A percentile compares a stretch with the other conserved stretches of the same genome.
phyloP scores from a whole-genome alignment of 1,140 invertebrate genomes.

The Drosophila guanche region DNA sequence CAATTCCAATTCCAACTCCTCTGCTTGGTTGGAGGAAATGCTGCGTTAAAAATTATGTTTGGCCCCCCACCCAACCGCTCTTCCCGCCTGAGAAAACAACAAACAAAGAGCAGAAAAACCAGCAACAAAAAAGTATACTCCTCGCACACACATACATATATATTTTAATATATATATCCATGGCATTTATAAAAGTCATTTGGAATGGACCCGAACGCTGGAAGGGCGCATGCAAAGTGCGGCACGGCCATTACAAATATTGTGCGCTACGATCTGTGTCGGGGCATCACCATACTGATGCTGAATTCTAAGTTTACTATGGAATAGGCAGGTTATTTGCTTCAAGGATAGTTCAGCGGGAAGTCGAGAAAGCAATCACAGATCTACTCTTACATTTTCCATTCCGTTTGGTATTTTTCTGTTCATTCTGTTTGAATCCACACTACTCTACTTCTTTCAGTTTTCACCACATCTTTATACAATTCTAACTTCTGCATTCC shows the following conservation, averaged over 20 bases:
- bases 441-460: too few species aligned
- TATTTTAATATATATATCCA: conserved; percentile 56
- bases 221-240: conserved; percentile 59
- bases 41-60: conserved; percentile 79
- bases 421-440: too few species aligned
- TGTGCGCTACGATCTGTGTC: conserved; percentile 37
- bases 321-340: too few species aligned
- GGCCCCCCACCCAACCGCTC: background rate
- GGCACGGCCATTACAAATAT: conserved; percentile 54
- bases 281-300: background rate
- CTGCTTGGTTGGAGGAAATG: conserved; percentile 49
- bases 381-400: too few species aligned
- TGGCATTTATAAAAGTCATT: conserved; percentile 81
- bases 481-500: too few species aligned
- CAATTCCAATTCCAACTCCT: background rate
- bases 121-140: too few species aligned
- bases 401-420: too few species aligned
- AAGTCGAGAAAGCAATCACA: too few species aligned
- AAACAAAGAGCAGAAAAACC: conserved; percentile 31
- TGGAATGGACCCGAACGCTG: conserved; percentile 34
- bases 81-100: conserved; percentile 22
- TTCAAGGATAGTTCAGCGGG: too few species aligned
- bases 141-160: too few species aligned
- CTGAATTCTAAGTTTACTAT: background rate
- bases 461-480: too few species aligned